Conservation (phyloP, 2,113 vertebrate species). For the Sorex araneus region DNA sequence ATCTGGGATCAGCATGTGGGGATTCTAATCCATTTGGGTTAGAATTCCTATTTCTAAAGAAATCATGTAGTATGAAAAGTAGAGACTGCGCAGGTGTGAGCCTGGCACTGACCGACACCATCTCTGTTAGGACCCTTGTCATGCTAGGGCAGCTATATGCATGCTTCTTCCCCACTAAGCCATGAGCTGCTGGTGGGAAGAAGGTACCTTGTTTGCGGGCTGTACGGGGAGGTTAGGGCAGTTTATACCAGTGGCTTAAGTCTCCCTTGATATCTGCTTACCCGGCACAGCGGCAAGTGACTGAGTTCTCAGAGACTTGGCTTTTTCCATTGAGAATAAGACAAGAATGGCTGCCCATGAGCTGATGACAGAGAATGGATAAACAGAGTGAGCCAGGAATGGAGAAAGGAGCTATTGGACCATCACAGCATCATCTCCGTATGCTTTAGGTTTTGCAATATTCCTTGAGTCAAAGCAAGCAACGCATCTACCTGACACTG, state of each 20-base stretch:
- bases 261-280: neutral
- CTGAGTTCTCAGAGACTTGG: neutral
- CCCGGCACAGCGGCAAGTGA: too few relatives aligned
- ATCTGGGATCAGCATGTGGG: neutral
- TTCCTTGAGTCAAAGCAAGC: neutral
- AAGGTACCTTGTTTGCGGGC: fast-evolving
- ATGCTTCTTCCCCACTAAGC: neutral
- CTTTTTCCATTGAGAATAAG: neutral
- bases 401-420: neutral
- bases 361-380: neutral
- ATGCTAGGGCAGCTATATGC: neutral
- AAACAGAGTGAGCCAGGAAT: neutral
- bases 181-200: too few relatives aligned
- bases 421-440: fast-evolving
- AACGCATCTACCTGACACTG: neutral
- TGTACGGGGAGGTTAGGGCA: fast-evolving
- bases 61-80: neutral
- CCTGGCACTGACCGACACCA: fast-evolving
- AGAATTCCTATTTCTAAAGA: conserved; percentile 9
- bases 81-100: neutral
- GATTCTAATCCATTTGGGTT: neutral
- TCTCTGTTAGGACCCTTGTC: neutral
- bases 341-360: neutral
- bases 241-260: fast-evolving
- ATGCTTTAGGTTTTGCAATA: neutral